Evolutionary conservation across 2,797 vertebrate genomes (phyloP), one percentile per base, ranked within the genome.

Genomic region (Dallia pectoralis): DNA sequence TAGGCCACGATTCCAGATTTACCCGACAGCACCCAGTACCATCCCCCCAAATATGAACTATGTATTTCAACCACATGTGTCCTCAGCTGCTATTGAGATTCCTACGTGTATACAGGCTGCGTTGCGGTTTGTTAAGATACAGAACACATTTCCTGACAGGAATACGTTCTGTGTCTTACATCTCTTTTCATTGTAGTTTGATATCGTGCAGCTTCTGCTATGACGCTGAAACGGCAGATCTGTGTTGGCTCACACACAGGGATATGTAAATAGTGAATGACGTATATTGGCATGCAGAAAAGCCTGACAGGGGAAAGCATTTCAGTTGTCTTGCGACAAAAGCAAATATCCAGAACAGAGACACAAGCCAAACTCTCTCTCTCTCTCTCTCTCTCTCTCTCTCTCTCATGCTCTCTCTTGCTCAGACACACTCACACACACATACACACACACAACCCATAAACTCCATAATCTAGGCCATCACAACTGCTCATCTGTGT

Each of bases 391-490:
- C 40, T 44, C 12, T 44, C 8, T 44, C 7, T 44, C 40, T 9
- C 12, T 44, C 40, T 44, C 7, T 44, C 40, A 44, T 40, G 7
- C 40, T 9, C 12, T 44, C 40, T 44, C 7, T 44, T 11, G 12
- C 9, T 40, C 9, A 5, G 9, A 49, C 48, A 53, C 9, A 25
- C 51, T 9, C 7, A 22, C 51, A 1, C 53, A 14, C 53, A 14
- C 22, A 4, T 9, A 25, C 53, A 27, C 48, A 19, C 22, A 27
- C 53, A 74, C 79, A 79, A 82, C 83, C 80, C 84, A 82, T 87
- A 78, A 88, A 87, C 84, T 82, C 82, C 67, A 79, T 89, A 89
- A 91, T 90, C 80, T 87, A 87, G 87, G 88, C 82, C 87, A 88
- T 84, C 79, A 76, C 83, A 83, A 82, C 82, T 82, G 84, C 84